These are phyloP conservation scores for Rhizomys pruinosus DNA, from an alignment of 2,113 vertebrate genomes.

Conservation along the genomic window DNA sequence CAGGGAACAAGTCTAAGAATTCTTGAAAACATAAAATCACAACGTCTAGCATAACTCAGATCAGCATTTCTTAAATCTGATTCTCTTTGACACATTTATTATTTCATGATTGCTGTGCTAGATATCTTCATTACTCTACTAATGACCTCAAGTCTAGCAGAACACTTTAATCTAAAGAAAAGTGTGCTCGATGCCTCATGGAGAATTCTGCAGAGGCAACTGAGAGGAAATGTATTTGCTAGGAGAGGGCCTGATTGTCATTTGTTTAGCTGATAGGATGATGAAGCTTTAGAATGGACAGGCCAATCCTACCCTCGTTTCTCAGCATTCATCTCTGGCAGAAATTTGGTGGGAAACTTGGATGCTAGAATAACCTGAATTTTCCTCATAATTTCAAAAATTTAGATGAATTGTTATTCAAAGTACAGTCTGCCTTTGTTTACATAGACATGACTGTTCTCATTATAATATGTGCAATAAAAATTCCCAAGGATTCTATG, in stretches of 20 bases:
- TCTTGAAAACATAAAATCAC: slow-evolving; percentile 52
- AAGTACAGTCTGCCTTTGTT: slow-evolving; percentile 65
- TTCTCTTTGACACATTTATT: slow-evolving; percentile 56
- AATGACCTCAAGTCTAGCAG: slow-evolving; percentile 75
- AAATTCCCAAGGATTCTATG: slow-evolving; percentile 23
- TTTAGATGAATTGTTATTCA: slow-evolving; percentile 69
- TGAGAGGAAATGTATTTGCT: slow-evolving; percentile 37
- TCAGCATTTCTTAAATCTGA: slow-evolving; percentile 41
- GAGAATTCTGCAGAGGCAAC: slow-evolving; percentile 38
- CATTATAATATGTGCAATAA: slow-evolving; percentile 12
- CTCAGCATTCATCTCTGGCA: slow-evolving; percentile 47
- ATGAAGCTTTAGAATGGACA: slow-evolving; percentile 56
- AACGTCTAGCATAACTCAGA: slow-evolving; percentile 1
- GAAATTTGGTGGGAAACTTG: slow-evolving; percentile 66
- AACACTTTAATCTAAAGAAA: slow-evolving; percentile 70
- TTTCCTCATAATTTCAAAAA: slow-evolving; percentile 70
- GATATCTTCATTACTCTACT: slow-evolving; percentile 57
- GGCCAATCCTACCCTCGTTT: slow-evolving; percentile 31
- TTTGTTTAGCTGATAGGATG: slow-evolving; percentile 67
- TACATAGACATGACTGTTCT: slow-evolving; percentile 45
- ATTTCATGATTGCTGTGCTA: slow-evolving; percentile 53
- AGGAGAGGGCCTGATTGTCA: slow-evolving; percentile 50
- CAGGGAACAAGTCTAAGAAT: slow-evolving; percentile 2
- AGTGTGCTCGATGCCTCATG: background rate
- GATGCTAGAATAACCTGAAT: slow-evolving; percentile 18